These are phyloP conservation scores for Saturnia japonica DNA, from an alignment of 2,888 invertebrate species.

Conservation along the genomic window DNA sequence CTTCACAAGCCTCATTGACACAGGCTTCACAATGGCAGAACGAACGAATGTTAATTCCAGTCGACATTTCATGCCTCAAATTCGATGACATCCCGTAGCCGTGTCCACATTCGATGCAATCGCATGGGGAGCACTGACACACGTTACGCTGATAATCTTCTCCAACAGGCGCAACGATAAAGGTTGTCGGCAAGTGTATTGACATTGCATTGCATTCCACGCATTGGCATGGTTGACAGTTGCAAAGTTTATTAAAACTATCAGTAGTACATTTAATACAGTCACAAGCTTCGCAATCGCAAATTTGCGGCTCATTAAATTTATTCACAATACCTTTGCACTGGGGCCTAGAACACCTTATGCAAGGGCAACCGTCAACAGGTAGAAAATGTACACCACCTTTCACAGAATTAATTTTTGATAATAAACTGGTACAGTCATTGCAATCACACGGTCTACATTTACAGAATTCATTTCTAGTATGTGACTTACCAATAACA, in stretches of 20 bases:
- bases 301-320: conserved; percentile 27
- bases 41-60: conserved; percentile 42
- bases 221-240: conserved; percentile 52
- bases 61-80: conserved; percentile 47
- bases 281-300: conserved; percentile 48
- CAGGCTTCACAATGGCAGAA: conserved; percentile 52
- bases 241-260: conserved; percentile 35
- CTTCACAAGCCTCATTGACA: conserved; percentile 45
- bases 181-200: conserved; percentile 25
- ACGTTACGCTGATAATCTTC: conserved; percentile 33
- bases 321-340: conserved; percentile 35
- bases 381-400: conserved; percentile 18
- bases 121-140: conserved; percentile 59
- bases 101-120: conserved; percentile 50
- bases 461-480: conserved; percentile 36
- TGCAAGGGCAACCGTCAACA: conserved; percentile 35
- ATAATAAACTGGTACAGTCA: conserved; percentile 37
- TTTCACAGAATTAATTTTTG: conserved; percentile 15
- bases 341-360: conserved; percentile 36
- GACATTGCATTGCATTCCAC: conserved; percentile 40
- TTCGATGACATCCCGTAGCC: conserved; percentile 37
- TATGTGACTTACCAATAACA: conserved; percentile 35
- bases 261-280: conserved; percentile 33
- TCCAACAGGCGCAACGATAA: conserved; percentile 45
- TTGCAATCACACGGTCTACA: conserved; percentile 52